A percentile compares a stretch with the other conserved stretches of the same genome.
Conservation (phyloP, 2,113 vertebrate genomes). For the Toxotes chatareus region DNA sequence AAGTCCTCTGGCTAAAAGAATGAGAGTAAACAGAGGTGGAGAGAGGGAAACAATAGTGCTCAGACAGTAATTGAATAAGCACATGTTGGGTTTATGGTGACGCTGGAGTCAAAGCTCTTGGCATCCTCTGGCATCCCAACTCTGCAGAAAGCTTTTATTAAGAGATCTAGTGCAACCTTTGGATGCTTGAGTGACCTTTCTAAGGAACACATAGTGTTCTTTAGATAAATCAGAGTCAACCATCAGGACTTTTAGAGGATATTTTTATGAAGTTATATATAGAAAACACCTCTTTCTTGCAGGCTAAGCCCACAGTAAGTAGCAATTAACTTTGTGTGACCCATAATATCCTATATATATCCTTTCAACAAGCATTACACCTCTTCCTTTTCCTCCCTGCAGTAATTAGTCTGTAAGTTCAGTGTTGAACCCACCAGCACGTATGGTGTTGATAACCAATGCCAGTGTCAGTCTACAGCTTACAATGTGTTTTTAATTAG, state of each 20-base stretch:
- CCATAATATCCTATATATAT: background rate
- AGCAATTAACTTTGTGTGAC: background rate
- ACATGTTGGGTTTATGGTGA: conserved; percentile 15
- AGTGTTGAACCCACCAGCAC: conserved; percentile 22
- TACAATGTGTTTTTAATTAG: conserved; percentile 38
- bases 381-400: background rate
- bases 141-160: conserved; percentile 23
- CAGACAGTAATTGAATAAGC: conserved; percentile 28
- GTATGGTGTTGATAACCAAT: conserved; percentile 24
- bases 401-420: conserved; percentile 40
- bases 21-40: background rate
- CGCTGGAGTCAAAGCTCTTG: conserved; percentile 23
- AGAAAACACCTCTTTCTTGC: background rate
- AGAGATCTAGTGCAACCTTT: conserved; percentile 32
- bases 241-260: background rate
- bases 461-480: conserved; percentile 24
- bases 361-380: background rate
- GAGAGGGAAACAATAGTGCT: conserved; percentile 30
- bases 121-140: conserved; percentile 2
- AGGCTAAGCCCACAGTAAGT: background rate
- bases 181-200: conserved; percentile 10
- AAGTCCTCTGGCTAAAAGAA: background rate
- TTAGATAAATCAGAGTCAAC: background rate
- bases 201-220: background rate
- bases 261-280: background rate